Evolutionary conservation across 1,140 invertebrate genomes (phyloP).

Genomic region (Drosophila seguyi): DNA sequence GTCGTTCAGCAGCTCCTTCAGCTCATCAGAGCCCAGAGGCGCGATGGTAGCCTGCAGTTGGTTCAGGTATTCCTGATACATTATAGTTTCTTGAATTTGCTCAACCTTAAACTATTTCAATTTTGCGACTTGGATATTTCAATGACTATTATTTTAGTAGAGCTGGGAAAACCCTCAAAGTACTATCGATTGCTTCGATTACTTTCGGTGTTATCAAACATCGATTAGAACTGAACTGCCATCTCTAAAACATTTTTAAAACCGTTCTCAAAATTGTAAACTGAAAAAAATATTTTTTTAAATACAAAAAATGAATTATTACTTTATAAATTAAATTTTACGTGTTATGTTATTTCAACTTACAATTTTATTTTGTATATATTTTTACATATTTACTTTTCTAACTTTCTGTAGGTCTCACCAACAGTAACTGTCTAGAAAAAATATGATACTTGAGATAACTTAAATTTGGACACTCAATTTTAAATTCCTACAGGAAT

Average conservation of each 20-base stretch:
- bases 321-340: background rate
- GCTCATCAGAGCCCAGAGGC: conserved; percentile 89
- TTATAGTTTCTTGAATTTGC: conserved; percentile 14
- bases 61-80: conserved; percentile 85
- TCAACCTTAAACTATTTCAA: background rate
- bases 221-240: background rate
- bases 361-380: background rate
- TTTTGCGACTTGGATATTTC: conserved; percentile 30
- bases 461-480: background rate
- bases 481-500: conserved; percentile 16
- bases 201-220: background rate
- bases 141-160: conserved; percentile 30
- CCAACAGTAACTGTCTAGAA: background rate
- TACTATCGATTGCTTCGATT: background rate
- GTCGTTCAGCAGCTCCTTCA: conserved; percentile 93
- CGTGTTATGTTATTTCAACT: background rate
- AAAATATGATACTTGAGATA: background rate
- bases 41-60: conserved; percentile 86
- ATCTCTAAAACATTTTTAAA: background rate
- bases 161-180: conserved; percentile 1
- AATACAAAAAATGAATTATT: background rate
- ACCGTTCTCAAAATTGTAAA: background rate
- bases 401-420: background rate
- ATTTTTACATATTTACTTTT: background rate
- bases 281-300: background rate